These are phyloP conservation scores for Sapajus apella DNA, from an alignment of 2,113 vertebrate genomes.

Conservation along the genomic window DNA sequence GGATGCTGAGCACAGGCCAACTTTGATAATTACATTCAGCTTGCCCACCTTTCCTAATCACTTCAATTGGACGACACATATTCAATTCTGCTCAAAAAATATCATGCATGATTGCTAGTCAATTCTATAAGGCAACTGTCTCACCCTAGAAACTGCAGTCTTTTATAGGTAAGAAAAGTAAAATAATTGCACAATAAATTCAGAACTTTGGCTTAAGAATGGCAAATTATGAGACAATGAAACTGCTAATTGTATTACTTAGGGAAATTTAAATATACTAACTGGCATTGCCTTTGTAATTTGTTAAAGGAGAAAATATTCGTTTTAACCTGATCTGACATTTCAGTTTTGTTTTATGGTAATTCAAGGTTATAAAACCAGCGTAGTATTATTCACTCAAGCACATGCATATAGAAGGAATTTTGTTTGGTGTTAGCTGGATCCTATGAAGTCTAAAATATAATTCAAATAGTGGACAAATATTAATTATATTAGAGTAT, in stretches of 20 bases:
- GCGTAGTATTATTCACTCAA: not conserved
- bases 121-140: not conserved
- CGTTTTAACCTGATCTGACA: not conserved
- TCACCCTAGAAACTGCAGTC: not conserved
- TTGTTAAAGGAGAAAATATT: slow-evolving; percentile 21
- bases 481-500: not conserved
- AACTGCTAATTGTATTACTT: not conserved
- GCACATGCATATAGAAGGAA: not conserved
- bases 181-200: slow-evolving; percentile 41
- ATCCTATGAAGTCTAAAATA: not conserved
- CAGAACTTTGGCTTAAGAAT: slow-evolving; percentile 2
- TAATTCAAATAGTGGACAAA: not conserved
- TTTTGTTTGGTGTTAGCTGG: not conserved
- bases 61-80: not conserved
- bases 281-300: not conserved
- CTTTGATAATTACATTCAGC: slow-evolving; percentile 49
- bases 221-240: slow-evolving; percentile 21
- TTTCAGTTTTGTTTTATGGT: slow-evolving; percentile 3
- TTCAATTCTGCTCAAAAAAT: slow-evolving; percentile 11
- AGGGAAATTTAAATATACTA: slow-evolving; percentile 40
- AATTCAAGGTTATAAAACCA: slow-evolving; percentile 1
- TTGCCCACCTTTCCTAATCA: not conserved
- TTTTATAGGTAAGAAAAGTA: not conserved
- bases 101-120: not conserved
- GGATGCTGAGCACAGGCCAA: slow-evolving; percentile 7